These are phyloP conservation scores for Drosophila murphyi DNA, from an alignment of 1,140 invertebrate species.

Conservation along the genomic window DNA sequence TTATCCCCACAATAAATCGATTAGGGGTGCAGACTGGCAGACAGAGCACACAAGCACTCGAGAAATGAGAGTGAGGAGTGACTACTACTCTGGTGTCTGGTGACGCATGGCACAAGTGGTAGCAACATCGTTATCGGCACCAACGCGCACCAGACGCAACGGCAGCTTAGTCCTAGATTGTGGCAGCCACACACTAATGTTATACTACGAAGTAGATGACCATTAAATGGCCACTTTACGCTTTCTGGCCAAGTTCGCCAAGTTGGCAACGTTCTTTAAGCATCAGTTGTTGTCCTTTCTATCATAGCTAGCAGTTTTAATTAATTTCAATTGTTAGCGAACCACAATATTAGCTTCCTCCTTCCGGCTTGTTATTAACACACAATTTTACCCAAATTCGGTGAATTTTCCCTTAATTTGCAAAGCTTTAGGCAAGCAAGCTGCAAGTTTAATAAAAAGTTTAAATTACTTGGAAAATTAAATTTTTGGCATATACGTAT, in stretches of 20 bases:
- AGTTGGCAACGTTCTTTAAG: not conserved
- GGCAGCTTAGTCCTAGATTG: conserved; percentile 41
- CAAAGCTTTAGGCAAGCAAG: not conserved
- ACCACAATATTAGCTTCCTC: conserved; percentile 13
- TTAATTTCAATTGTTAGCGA: conserved; percentile 46
- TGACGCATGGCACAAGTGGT: conserved; percentile 48
- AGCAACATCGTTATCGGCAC: conserved; percentile 62
- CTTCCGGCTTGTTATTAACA: conserved; percentile 6
- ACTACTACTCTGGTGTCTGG: conserved; percentile 24
- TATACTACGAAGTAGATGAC: conserved; percentile 17
- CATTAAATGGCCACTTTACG: conserved; percentile 10
- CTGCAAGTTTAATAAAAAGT: not conserved
- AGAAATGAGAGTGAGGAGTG: not conserved
- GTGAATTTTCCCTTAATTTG: not conserved
- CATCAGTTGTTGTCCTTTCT: not conserved
- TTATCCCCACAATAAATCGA: conserved; percentile 69
- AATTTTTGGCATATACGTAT: conserved; percentile 12
- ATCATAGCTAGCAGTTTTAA: conserved; percentile 32
- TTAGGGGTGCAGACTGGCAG: conserved; percentile 41
- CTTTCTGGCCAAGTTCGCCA: conserved; percentile 2
- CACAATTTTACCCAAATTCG: conserved; percentile 14
- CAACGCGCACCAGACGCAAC: conserved; percentile 26
- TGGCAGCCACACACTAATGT: conserved; percentile 22
- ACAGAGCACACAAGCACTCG: not conserved
- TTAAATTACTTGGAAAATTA: conserved; percentile 13